Conservation (phyloP, 92 coral and sea anemone genomes). For the Epizoanthus ramosus region DNA sequence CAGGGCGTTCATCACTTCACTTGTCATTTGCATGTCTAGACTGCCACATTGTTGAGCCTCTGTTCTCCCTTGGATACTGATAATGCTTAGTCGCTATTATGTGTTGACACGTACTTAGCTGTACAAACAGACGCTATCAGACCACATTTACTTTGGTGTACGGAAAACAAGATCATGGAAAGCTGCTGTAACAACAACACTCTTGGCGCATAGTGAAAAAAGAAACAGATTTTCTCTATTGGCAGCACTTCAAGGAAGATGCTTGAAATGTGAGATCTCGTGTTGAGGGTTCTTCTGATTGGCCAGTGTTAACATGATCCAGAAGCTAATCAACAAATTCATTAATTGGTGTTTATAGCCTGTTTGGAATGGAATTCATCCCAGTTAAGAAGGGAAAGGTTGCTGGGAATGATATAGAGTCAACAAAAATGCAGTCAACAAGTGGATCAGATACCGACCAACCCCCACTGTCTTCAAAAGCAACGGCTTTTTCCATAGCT, state of each 20-base stretch:
- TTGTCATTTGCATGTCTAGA: slow-evolving; percentile 35
- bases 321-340: slow-evolving; percentile 78
- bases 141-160: not conserved
- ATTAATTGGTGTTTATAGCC: slow-evolving; percentile 80
- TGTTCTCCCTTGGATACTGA: not conserved
- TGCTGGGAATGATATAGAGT: slow-evolving; percentile 18
- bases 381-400: slow-evolving; percentile 42
- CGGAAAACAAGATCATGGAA: not conserved
- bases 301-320: slow-evolving; percentile 68
- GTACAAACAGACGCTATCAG: slow-evolving; percentile 43
- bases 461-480: slow-evolving; percentile 76
- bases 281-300: slow-evolving; percentile 55
- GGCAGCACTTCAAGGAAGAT: not conserved
- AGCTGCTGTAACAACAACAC: not conserved
- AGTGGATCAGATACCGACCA: slow-evolving; percentile 17
- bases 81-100: slow-evolving; percentile 19
- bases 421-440: slow-evolving; percentile 26
- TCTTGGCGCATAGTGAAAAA: not conserved
- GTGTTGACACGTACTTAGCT: slow-evolving; percentile 49
- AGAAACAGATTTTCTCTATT: not conserved
- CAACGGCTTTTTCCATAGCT: slow-evolving; percentile 94
- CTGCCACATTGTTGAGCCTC: not conserved
- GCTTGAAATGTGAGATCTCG: slow-evolving; percentile 28
- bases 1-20: not conserved
- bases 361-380: slow-evolving; percentile 55